These are phyloP conservation scores for Cantharis lateralis DNA, from an alignment of 2,888 invertebrate genomes.

Conservation along the genomic window DNA sequence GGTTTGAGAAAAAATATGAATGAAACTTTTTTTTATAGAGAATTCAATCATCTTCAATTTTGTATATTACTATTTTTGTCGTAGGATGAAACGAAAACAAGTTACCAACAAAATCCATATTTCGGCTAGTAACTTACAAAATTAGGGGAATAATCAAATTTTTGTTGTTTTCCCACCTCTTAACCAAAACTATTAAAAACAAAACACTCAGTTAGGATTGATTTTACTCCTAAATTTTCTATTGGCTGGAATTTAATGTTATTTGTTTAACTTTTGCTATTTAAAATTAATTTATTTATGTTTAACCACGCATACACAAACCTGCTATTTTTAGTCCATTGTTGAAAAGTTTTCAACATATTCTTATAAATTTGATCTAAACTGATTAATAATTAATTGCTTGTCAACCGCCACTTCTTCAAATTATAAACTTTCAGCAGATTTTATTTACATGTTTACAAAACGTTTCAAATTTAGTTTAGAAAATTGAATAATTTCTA, in stretches of 20 bases:
- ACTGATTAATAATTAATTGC: neutral
- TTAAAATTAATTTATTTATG: neutral
- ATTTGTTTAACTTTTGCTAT: neutral
- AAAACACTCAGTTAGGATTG: too few relatives aligned
- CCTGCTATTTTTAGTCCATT: neutral
- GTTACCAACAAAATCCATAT: too few relatives aligned
- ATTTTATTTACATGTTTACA: neutral
- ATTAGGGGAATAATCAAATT: too few relatives aligned
- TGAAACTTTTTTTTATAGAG: too few relatives aligned
- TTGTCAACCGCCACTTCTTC: neutral
- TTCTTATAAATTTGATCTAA: neutral
- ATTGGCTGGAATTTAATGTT: neutral
- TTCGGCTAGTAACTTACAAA: too few relatives aligned
- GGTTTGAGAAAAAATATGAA: too few relatives aligned
- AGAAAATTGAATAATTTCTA: neutral
- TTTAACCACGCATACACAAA: neutral
- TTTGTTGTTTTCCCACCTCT: too few relatives aligned
- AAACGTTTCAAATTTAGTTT: neutral
- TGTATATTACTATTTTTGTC: too few relatives aligned
- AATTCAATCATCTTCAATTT: too few relatives aligned
- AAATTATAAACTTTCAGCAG: neutral
- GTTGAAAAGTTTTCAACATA: neutral
- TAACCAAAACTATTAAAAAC: too few relatives aligned
- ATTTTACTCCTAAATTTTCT: too few relatives aligned
- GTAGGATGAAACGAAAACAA: too few relatives aligned